Conservation (phyloP, 1,140 invertebrate genomes). For the Sarcophaga peregrina region DNA sequence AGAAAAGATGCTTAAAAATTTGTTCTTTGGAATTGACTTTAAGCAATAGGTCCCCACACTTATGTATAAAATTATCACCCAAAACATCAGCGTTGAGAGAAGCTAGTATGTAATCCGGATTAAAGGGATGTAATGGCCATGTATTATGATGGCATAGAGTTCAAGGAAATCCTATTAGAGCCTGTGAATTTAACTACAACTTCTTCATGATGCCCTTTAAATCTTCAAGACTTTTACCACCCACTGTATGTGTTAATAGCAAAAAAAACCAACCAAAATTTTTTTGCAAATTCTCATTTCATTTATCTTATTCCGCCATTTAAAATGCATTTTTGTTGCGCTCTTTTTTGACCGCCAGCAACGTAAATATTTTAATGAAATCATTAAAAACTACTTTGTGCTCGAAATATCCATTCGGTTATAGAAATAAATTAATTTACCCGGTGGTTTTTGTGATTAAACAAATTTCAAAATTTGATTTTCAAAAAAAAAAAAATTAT, state of each 20-base stretch:
- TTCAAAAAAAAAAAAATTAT: conserved; percentile 16
- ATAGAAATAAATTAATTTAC: conserved; percentile 42
- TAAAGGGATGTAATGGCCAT: too few species aligned
- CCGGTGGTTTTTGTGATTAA: conserved; percentile 32
- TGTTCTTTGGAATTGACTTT: too few species aligned
- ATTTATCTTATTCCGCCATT: neutral
- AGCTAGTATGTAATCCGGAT: too few species aligned
- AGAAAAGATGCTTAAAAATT: too few species aligned
- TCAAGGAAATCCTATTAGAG: too few species aligned
- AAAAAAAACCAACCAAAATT: neutral
- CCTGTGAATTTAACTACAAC: too few species aligned
- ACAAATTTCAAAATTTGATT: conserved; percentile 42
- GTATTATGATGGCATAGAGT: too few species aligned
- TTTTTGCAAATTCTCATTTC: neutral
- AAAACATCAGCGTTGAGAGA: too few species aligned
- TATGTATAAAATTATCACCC: too few species aligned
- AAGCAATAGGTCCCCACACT: too few species aligned
- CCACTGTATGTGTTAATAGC: neutral
- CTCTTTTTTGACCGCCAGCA: neutral
- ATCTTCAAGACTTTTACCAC: neutral
- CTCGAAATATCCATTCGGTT: neutral
- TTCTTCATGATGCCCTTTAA: too few species aligned
- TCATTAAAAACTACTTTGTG: conserved; percentile 22
- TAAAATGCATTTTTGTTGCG: too few species aligned
- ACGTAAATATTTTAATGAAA: conserved; percentile 20